Conservation (phyloP, 2,113 vertebrate genomes). For the Sarotherodon lohbergeri region DNA sequence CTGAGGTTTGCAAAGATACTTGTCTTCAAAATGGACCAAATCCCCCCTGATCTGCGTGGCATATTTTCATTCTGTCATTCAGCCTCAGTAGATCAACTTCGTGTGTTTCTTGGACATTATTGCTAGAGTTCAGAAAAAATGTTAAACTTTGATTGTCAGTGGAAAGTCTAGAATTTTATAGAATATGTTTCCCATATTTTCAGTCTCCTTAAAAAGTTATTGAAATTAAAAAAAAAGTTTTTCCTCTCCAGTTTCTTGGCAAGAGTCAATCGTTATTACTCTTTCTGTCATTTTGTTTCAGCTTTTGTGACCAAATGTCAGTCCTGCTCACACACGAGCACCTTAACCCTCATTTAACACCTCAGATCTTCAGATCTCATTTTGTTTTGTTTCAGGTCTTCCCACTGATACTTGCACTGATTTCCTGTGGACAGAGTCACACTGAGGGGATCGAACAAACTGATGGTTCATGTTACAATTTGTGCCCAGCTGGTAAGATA, state of each 20-base stretch:
- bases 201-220: background rate
- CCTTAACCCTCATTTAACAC: too few relatives aligned
- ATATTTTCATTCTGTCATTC: too few relatives aligned
- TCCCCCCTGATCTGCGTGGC: too few relatives aligned
- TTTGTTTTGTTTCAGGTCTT: too few relatives aligned
- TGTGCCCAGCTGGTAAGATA: background rate
- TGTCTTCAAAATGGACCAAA: too few relatives aligned
- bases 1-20: background rate
- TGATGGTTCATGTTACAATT: background rate
- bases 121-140: background rate
- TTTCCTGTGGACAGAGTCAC: background rate
- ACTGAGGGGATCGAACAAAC: background rate
- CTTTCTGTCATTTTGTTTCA: background rate
- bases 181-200: background rate
- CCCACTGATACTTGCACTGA: background rate
- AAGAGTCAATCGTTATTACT: background rate
- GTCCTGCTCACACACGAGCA: too few relatives aligned
- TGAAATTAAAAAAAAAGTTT: background rate
- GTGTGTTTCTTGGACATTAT: fast-evolving
- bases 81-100: too few relatives aligned
- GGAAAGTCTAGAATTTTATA: background rate
- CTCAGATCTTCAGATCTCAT: too few relatives aligned
- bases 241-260: background rate
- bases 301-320: background rate
- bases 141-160: background rate